A percentile compares a stretch with the other conserved stretches of the same genome.
Evolutionary conservation across 1,140 invertebrate species (phyloP).

Genomic region (Solen grandis): DNA sequence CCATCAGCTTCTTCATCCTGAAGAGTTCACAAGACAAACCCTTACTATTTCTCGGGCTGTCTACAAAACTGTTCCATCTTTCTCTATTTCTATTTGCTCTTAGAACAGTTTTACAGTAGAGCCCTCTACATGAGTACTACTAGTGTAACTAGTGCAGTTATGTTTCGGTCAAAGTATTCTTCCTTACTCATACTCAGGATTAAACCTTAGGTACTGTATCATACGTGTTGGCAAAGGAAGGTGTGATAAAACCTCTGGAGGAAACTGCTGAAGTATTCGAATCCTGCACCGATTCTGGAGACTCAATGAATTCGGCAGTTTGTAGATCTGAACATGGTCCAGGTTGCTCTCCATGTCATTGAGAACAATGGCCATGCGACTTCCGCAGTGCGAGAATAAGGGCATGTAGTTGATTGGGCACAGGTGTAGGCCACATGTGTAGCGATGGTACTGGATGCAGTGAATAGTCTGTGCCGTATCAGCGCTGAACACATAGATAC

Average conservation of each 20-base stretch:
- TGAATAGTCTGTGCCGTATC: slow-evolving; percentile 77
- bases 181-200: slow-evolving; percentile 75
- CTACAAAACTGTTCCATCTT: too few relatives aligned
- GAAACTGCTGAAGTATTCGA: slow-evolving; percentile 75
- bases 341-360: slow-evolving; percentile 74
- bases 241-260: slow-evolving; percentile 69
- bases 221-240: slow-evolving; percentile 76
- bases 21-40: too few relatives aligned
- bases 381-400: slow-evolving; percentile 78
- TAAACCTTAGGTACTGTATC: slow-evolving; percentile 77
- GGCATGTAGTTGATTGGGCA: slow-evolving; percentile 80
- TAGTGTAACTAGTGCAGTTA: too few relatives aligned
- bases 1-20: too few relatives aligned
- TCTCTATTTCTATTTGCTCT: too few relatives aligned
- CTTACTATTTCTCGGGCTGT: too few relatives aligned
- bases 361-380: slow-evolving; percentile 79
- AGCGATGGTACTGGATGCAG: slow-evolving; percentile 79
- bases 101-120: too few relatives aligned
- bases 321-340: slow-evolving; percentile 79
- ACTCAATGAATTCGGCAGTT: slow-evolving; percentile 73
- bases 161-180: too few relatives aligned
- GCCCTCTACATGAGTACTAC: too few relatives aligned
- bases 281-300: slow-evolving; percentile 78
- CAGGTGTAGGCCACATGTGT: slow-evolving; percentile 76
- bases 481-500: slow-evolving; percentile 78